A percentile compares a stretch with the other conserved stretches of the same genome.
Conservation (phyloP, 2,797 vertebrate species). For the Acanthis flammea region DNA sequence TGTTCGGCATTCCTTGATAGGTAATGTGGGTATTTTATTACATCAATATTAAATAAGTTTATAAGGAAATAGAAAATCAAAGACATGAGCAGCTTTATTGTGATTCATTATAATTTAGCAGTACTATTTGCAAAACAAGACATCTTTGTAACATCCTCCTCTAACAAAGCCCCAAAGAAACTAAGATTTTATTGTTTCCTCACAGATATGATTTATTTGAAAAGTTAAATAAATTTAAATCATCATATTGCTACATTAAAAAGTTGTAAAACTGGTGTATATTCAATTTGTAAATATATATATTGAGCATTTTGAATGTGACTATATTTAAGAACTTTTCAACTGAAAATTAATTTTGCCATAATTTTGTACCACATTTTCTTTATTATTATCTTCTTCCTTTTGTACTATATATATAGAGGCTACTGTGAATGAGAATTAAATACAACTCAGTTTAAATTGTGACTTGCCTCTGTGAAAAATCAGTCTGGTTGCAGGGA, state of each 20-base stretch:
- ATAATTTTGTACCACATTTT: neutral
- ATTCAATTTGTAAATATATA: neutral
- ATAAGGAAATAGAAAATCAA: neutral
- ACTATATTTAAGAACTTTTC: neutral
- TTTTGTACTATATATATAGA: neutral
- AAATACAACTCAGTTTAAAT: slow-evolving; percentile 19
- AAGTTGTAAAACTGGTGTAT: neutral
- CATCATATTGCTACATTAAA: neutral
- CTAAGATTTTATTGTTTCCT: neutral
- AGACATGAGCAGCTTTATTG: neutral
- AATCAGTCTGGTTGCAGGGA: slow-evolving; percentile 8
- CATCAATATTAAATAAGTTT: neutral
- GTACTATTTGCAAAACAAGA: neutral
- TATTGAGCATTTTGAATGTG: neutral
- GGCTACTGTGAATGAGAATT: neutral
- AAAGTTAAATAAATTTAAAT: neutral
- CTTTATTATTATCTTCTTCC: neutral
- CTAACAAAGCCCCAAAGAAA: neutral
- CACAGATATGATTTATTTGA: neutral
- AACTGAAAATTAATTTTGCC: neutral
- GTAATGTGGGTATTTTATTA: neutral
- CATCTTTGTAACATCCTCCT: neutral
- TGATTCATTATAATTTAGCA: neutral
- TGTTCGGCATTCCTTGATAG: neutral
- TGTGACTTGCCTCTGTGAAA: neutral